phyloP scores from a whole-genome alignment of 2,888 invertebrate genomes.

The Himalopsyche kuldschensis region DNA sequence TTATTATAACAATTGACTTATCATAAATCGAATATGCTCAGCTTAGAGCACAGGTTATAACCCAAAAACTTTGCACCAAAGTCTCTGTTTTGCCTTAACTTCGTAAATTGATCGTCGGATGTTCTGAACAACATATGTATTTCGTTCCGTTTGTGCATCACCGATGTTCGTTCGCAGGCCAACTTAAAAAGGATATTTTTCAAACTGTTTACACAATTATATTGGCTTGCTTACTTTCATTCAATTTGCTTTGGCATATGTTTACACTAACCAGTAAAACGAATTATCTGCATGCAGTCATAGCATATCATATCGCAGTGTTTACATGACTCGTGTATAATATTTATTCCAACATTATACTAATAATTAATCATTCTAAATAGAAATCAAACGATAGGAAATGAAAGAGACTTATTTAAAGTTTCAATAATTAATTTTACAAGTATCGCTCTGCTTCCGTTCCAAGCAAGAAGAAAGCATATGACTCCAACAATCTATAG shows the following conservation, averaged over 20 bases:
- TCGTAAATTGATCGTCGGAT: too few relatives aligned
- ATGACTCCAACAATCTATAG: too few relatives aligned
- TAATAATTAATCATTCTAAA: neutral
- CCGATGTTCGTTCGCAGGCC: neutral
- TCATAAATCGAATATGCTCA: too few relatives aligned
- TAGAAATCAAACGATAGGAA: neutral
- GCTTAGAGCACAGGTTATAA: too few relatives aligned
- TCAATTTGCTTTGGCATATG: neutral
- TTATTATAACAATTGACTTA: too few relatives aligned
- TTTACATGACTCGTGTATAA: neutral
- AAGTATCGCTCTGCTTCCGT: too few relatives aligned
- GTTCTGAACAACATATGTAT: too few relatives aligned
- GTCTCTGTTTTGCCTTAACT: too few relatives aligned
- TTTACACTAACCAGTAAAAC: neutral
- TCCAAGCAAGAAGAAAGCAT: too few relatives aligned
- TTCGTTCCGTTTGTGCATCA: neutral
- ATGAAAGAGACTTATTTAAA: too few relatives aligned
- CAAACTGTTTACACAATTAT: neutral
- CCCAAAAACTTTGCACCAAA: too few relatives aligned
- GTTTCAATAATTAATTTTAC: too few relatives aligned
- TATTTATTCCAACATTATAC: neutral
- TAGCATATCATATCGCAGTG: neutral
- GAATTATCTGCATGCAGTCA: neutral
- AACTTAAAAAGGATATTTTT: neutral
- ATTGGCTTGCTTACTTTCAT: neutral